Percentiles rank a stretch among this genome's conserved stretches.
Conservation (phyloP, 2,797 vertebrate species). For the Arrhamphus sclerolepis region DNA sequence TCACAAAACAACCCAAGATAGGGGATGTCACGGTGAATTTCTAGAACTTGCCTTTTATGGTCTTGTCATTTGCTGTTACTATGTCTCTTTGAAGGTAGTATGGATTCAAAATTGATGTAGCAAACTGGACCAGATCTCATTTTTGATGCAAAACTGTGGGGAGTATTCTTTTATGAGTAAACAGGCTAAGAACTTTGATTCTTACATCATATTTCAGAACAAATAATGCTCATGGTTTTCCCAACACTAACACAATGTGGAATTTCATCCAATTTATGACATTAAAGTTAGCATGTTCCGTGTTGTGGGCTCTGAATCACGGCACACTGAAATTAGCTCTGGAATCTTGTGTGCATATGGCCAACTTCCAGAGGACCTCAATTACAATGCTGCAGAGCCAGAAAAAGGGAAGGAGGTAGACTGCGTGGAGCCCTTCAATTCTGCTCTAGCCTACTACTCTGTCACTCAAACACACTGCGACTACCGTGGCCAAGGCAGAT, state of each 20-base stretch:
- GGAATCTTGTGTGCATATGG: conserved; percentile 77
- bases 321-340: conserved; percentile 78
- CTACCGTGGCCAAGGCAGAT: conserved; percentile 64
- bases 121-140: conserved; percentile 20
- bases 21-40: conserved; percentile 33
- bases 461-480: conserved; percentile 75
- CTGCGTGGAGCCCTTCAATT: conserved; percentile 81
- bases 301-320: conserved; percentile 60
- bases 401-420: conserved; percentile 80
- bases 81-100: conserved; percentile 27
- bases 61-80: conserved; percentile 34
- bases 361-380: conserved; percentile 82
- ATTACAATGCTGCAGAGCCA: conserved; percentile 82
- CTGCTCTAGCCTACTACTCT: conserved; percentile 57
- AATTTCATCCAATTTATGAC: conserved; percentile 46
- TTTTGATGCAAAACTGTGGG: conserved; percentile 6
- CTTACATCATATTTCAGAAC: conserved; percentile 24
- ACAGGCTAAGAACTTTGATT: conserved; percentile 11
- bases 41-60: conserved; percentile 27
- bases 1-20: conserved; percentile 32
- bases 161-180: conserved; percentile 20
- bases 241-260: conserved; percentile 9
- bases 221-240: conserved; percentile 24
- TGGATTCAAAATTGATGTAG: conserved; percentile 21
- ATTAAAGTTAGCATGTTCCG: conserved; percentile 61